These are phyloP conservation scores for Sorex fumeus DNA, from an alignment of 2,113 vertebrate genomes.

Conservation along the genomic window DNA sequence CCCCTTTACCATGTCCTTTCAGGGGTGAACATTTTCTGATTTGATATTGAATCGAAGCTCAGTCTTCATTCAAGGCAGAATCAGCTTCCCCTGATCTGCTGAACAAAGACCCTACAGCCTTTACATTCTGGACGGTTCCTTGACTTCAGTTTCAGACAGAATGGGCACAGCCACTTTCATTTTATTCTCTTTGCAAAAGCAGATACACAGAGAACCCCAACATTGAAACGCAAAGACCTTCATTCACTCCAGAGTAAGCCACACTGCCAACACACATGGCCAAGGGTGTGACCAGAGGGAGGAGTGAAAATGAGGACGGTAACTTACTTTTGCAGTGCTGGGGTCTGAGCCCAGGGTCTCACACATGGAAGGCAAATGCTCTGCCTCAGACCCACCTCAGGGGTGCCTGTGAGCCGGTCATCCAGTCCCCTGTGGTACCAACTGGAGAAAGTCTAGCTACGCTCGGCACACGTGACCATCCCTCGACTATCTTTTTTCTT, in stretches of 20 bases:
- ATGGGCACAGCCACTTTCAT: background rate
- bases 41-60: background rate
- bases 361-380: too few species aligned
- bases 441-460: background rate
- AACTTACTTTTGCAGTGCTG: too few species aligned
- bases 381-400: too few species aligned
- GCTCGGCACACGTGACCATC: background rate
- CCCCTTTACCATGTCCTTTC: background rate
- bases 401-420: too few species aligned
- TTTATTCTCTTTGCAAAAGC: background rate
- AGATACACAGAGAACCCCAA: background rate
- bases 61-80: slow-evolving; percentile 7
- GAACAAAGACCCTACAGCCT: background rate
- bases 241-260: background rate
- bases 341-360: too few species aligned
- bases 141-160: background rate
- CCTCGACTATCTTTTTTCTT: too few species aligned
- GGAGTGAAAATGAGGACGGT: background rate
- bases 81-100: background rate
- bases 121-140: background rate
- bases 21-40: background rate
- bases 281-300: background rate
- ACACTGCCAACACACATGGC: background rate
- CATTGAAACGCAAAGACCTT: background rate
- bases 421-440: background rate